Conservation (phyloP, 2,888 invertebrate genomes). For the Polietes domitor region DNA sequence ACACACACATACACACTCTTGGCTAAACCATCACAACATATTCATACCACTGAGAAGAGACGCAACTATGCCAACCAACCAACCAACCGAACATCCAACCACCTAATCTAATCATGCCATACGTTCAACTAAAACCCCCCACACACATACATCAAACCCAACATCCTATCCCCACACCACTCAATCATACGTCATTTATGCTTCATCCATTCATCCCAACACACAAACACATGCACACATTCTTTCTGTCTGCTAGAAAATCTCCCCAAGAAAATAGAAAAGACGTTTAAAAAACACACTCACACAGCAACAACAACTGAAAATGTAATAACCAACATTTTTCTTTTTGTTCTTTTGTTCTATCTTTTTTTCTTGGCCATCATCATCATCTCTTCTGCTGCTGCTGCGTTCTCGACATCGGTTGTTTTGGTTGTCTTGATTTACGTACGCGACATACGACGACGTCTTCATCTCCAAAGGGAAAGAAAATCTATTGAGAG, state of each 20-base stretch:
- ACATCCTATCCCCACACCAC: neutral
- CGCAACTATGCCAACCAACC: no score
- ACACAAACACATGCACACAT: neutral
- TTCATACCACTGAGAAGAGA: no score
- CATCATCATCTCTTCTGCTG: slow-evolving; percentile 15
- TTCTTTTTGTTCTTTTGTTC: slow-evolving; percentile 17
- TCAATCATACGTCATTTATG: no score
- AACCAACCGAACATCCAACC: no score
- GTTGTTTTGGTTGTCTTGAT: slow-evolving; percentile 10
- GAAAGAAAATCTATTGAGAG: neutral
- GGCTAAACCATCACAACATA: no score
- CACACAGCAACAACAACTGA: neutral
- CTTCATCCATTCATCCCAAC: neutral
- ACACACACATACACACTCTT: no score
- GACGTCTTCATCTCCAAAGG: neutral
- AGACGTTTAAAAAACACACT: neutral
- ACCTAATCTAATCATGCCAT: neutral
- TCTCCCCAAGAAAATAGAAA: neutral
- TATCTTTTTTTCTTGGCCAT: neutral
- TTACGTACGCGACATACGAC: neutral
- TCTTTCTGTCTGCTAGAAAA: neutral
- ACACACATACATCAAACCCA: neutral
- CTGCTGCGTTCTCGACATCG: neutral
- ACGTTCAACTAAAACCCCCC: neutral
- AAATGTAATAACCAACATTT: slow-evolving; percentile 31